These are phyloP conservation scores for Galago senegalensis DNA, from an alignment of 2,797 vertebrate genomes.

Conservation along the genomic window DNA sequence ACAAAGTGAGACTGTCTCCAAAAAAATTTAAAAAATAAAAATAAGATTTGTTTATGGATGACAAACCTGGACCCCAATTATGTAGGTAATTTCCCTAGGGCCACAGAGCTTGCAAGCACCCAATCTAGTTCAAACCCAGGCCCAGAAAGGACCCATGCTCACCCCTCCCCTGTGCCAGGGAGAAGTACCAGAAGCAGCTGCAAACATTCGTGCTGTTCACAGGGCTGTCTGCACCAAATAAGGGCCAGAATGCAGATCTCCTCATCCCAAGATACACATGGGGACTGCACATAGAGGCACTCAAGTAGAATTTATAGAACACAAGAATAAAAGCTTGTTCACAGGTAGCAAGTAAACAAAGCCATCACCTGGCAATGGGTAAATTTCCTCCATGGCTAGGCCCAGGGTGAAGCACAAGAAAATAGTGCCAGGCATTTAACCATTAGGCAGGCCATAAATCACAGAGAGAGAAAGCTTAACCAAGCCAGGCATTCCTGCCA, in stretches of 20 bases:
- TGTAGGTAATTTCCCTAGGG: background rate
- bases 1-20: too few species aligned
- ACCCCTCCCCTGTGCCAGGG: accelerated
- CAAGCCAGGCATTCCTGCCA: background rate
- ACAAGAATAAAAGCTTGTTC: background rate
- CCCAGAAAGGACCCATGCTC: accelerated
- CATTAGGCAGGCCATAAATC: background rate
- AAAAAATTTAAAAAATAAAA: too few species aligned
- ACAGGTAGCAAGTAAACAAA: background rate
- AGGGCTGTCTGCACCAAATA: background rate
- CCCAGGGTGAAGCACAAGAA: background rate
- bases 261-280: background rate
- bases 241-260: background rate
- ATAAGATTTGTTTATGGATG: background rate
- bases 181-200: background rate
- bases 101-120: background rate
- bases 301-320: background rate
- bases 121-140: background rate
- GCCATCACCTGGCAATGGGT: background rate
- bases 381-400: background rate
- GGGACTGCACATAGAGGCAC: background rate
- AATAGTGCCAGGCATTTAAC: background rate
- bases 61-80: background rate
- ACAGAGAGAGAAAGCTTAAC: background rate
- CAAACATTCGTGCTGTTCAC: background rate